phyloP scores from a whole-genome alignment of 2,113 vertebrate species.

The Ctenodactylus gundi region DNA sequence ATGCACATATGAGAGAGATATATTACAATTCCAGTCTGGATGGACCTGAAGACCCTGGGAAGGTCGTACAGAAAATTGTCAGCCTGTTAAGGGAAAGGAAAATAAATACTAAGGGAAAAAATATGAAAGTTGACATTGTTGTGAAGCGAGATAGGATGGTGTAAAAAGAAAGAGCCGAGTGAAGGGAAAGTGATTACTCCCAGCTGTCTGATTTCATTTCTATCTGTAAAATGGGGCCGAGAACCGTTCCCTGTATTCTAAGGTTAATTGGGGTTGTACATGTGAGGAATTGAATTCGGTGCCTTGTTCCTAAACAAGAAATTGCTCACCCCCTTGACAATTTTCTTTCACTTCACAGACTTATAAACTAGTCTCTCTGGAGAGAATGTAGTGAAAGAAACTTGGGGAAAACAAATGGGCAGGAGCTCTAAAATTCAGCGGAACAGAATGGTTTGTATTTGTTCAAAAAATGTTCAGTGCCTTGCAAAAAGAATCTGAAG shows the following conservation, averaged over 20 bases:
- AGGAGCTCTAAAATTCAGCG: neutral
- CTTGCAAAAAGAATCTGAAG: neutral
- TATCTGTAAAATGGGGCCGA: neutral
- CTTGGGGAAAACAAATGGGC: neutral
- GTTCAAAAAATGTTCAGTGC: neutral
- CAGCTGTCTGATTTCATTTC: neutral
- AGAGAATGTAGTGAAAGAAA: neutral
- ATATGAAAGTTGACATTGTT: neutral
- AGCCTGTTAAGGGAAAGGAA: neutral
- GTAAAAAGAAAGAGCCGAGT: neutral
- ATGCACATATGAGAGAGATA: neutral
- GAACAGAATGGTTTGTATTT: neutral
- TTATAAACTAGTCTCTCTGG: neutral
- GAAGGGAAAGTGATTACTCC: neutral
- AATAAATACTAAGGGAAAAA: conserved; percentile 8
- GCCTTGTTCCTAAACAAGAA: neutral
- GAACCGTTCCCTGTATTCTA: neutral
- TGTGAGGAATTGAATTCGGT: neutral
- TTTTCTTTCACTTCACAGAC: neutral
- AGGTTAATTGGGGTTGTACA: neutral
- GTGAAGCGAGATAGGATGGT: neutral
- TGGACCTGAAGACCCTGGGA: neutral
- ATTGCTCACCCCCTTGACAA: neutral
- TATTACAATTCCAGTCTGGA: neutral
- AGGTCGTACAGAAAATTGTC: neutral